phyloP scores from a whole-genome alignment of 2,113 vertebrate genomes.

The Bufo gargarizans region DNA sequence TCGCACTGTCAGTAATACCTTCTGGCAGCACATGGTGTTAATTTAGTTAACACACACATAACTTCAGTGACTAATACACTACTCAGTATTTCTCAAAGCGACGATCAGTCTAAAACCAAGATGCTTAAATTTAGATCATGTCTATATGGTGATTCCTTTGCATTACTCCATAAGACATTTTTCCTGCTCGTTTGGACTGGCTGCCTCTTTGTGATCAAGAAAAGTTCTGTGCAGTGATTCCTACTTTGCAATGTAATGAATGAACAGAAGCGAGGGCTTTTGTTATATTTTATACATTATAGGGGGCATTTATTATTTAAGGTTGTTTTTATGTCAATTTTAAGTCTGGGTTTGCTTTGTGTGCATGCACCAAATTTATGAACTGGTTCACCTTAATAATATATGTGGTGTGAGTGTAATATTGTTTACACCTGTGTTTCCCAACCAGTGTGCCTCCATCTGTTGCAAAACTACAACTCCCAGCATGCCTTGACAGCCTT shows the following conservation, averaged over 20 bases:
- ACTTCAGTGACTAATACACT: conserved; percentile 14
- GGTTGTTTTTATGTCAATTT: no score
- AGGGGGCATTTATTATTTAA: no score
- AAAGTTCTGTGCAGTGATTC: neutral
- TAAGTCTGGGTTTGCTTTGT: no score
- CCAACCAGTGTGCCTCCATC: no score
- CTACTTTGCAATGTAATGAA: neutral
- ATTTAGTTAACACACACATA: conserved; percentile 33
- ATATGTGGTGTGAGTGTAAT: no score
- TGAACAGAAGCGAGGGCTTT: neutral
- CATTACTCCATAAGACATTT: neutral
- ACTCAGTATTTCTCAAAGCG: conserved; percentile 4
- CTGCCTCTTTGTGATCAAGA: no score
- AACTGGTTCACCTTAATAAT: no score
- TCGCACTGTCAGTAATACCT: neutral
- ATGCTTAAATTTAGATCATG: conserved; percentile 8
- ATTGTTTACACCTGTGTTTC: no score
- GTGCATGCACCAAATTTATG: no score
- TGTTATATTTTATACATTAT: no score
- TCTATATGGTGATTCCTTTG: neutral
- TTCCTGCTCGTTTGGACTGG: neutral
- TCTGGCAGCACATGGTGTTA: conserved; percentile 24
- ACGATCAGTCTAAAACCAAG: neutral
- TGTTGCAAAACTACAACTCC: no score
- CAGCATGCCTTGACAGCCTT: no score